These are phyloP conservation scores for Ochotona curzoniae DNA, from an alignment of 2,113 vertebrate species.

Conservation along the genomic window DNA sequence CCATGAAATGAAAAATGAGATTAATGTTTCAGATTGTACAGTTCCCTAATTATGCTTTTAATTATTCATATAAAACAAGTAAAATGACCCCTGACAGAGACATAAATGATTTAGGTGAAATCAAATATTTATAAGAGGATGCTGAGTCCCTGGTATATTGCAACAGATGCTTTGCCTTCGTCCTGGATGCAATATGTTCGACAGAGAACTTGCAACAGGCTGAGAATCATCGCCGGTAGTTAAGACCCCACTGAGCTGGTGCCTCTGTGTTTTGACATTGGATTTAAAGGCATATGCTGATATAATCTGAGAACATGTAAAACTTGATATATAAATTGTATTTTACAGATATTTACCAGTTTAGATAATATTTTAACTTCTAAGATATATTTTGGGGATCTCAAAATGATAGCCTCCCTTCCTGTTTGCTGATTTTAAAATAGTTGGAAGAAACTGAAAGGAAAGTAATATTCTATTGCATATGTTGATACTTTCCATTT, in stretches of 20 bases:
- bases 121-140: constrained; percentile 91
- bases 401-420: neutral
- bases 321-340: neutral
- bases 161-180: constrained; percentile 82
- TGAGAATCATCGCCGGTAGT: constrained; percentile 46
- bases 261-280: constrained; percentile 39
- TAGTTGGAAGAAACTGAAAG: neutral
- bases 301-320: neutral
- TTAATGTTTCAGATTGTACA: constrained; percentile 88
- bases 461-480: neutral
- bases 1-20: constrained; percentile 89
- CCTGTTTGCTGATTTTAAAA: neutral
- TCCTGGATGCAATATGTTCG: constrained; percentile 63
- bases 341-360: neutral
- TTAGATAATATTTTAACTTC: constrained; percentile 1
- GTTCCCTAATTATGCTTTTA: constrained; percentile 90
- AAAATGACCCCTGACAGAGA: constrained; percentile 92
- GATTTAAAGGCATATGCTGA: neutral
- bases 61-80: constrained; percentile 96
- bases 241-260: constrained; percentile 25
- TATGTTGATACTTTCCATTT: neutral
- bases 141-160: constrained; percentile 84
- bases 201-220: constrained; percentile 65
- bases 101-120: constrained; percentile 92
- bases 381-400: neutral